Evolutionary conservation across 2,888 invertebrate genomes (phyloP), one percentile per base, ranked within the genome.

Genomic region (Leucophenga montana): DNA sequence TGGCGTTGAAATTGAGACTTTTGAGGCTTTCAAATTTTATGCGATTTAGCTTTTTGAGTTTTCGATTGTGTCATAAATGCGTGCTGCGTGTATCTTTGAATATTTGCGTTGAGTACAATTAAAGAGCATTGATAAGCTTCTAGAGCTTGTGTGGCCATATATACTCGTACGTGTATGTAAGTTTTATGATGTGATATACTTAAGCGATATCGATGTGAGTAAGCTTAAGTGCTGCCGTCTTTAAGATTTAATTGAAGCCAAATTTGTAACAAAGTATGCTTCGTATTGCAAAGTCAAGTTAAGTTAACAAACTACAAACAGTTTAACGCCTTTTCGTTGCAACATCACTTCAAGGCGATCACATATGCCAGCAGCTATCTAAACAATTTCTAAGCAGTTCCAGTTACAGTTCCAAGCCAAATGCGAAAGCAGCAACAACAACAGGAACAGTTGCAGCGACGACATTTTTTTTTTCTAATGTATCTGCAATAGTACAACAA

Each of bases 391-490:
- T 2, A 27, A 27, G 27, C 39, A 39, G 18, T 50, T 50, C 16
- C 56, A 56, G 27, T 20, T 56, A 22, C 31, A n/a, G n/a, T 27
- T 27, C 31, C 31, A n/a, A 22, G 82, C 81, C 83, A 80, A 85
- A 85, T 82, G 82, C 81, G 83, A 84, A 39, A 39, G 27, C 27
- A 39, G 39, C 5, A 39, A 39, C 39, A 33, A 33, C 33, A 33
- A 33, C 4, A 33, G 33, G 33, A 33, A 39, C 39, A 39, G 39
- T 39, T 39, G 39, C 39, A 39, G 75, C 80, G 82, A 84, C 84
- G 80, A 82, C 80, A 84, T 79, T 85, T 80, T 81, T 76, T 57
- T 11, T 57, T 57, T 18, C 11, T 18, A 54, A 18, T 54, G 8
- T 39, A 39, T 11, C 8, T 39, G 11, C 39, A 39, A 39, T 5